Conservation (phyloP, 1,140 invertebrate genomes). For the Lerema accius region DNA sequence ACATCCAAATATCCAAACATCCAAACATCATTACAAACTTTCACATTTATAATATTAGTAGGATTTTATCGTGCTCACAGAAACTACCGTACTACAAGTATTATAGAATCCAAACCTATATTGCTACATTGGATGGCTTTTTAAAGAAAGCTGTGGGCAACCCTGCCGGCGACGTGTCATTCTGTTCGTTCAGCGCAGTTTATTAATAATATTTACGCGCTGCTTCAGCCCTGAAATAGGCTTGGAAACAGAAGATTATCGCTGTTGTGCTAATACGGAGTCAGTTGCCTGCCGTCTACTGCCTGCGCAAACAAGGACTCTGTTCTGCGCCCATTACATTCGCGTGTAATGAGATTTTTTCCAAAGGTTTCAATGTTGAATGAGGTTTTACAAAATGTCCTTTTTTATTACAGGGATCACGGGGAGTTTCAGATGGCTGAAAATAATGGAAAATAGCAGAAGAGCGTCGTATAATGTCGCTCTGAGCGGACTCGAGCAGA, state of each 20-base stretch:
- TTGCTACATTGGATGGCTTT: no score
- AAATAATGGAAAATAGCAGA: conserved; percentile 39
- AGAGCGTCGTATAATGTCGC: conserved; percentile 4
- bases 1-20: no score
- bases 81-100: no score
- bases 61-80: no score
- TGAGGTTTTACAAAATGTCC: conserved; percentile 29
- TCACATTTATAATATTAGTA: no score
- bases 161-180: no score
- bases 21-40: no score
- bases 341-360: conserved; percentile 39
- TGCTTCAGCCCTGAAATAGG: no score
- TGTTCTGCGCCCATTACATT: conserved; percentile 41
- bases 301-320: conserved; percentile 21
- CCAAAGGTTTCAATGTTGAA: conserved; percentile 35
- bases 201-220: not conserved
- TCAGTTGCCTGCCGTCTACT: not conserved
- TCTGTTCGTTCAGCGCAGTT: no score
- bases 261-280: not conserved
- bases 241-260: no score
- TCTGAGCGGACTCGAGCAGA: conserved; percentile 9
- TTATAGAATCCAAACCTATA: no score
- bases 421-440: conserved; percentile 34
- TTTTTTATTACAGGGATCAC: conserved; percentile 41
- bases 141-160: no score